Evolutionary conservation across 2,888 invertebrate genomes (phyloP).

Genomic region (Chironomus tentans): DNA sequence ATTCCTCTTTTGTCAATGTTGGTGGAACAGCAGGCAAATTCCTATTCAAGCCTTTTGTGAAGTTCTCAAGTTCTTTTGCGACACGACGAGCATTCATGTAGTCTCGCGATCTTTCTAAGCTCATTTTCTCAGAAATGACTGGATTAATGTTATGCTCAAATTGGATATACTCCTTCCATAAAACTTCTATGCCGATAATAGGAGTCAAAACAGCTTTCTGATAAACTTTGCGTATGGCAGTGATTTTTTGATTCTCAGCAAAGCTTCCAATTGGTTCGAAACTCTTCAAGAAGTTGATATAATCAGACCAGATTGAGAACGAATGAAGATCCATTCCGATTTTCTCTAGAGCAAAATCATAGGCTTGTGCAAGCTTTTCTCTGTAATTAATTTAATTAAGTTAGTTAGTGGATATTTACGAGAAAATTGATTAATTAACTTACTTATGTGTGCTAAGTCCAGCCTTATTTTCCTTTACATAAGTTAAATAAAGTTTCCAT

Average conservation of each 20-base stretch:
- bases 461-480: conserved; percentile 96
- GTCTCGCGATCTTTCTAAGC: conserved; percentile 87
- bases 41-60: conserved; percentile 88
- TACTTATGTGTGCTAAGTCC: conserved; percentile 88
- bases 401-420: too few relatives aligned
- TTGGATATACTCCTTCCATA: conserved; percentile 96
- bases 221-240: conserved; percentile 94
- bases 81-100: conserved; percentile 96
- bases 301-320: conserved; percentile 95
- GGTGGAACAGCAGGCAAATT: conserved; percentile 97
- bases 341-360: conserved; percentile 97
- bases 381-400: conserved; percentile 43
- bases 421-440: conserved; percentile 41
- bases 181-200: conserved; percentile 90
- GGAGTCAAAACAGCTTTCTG: conserved; percentile 94
- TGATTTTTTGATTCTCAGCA: conserved; percentile 98
- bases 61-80: conserved; percentile 90
- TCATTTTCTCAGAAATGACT: conserved; percentile 90
- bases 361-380: conserved; percentile 99
- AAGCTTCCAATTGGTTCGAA: conserved; percentile 98
- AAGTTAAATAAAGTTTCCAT: conserved; percentile 95
- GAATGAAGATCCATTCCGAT: conserved; percentile 98
- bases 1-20: conserved; percentile 77
- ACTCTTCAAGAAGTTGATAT: conserved; percentile 88
- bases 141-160: conserved; percentile 86